Evolutionary conservation across 2,797 vertebrate species (phyloP), one percentile per base, ranked within the genome.

Genomic region (Ibycter americanus): DNA sequence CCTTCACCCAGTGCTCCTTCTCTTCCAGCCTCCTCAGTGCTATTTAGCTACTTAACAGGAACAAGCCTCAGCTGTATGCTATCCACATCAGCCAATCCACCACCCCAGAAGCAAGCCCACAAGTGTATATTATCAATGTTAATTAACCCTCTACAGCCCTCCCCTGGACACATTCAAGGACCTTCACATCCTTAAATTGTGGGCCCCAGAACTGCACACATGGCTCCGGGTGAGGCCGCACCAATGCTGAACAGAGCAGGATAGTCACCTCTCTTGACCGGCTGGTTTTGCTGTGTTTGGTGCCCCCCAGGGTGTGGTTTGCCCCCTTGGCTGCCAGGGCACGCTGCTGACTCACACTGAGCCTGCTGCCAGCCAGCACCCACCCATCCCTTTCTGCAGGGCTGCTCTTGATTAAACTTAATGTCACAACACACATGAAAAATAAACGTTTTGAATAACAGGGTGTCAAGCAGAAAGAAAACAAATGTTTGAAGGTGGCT

Each of bases 231-330:
- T 59, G 55, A 51, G 44, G 25, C 38, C 5, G 0, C 17, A 21
- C 9, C 67, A 52, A 4, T 1, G 1, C 46, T 42, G 42, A 42
- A 29, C 34, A 61, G 19, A 70, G 36, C 0, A 0, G 20, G 25
- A 61, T 34, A 25, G 51, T 52, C 46, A 31, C 36, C 15, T 49
- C 54, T 68, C 15, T 42, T 25, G 19, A 34, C 14, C 2, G 6
- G 25, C 11, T 22, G 32, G 31, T 34, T 21, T 5, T 31, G 12
- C 25, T 42, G 44, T 51, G 46, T 31, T 20, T 31, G 46, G 52
- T 31, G 14, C 15, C 10, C 20, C 49, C 17, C 16, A 27, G 78
- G 31, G 20, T 6, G 9, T 6, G 4, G 20, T 52, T 71, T 31
- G 11, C 46, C 56, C 20, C 36, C 47, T 36, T 18, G 26, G 36